A percentile compares a stretch with the other conserved stretches of the same genome.
Conservation (phyloP, 2,888 invertebrate genomes). For the Drosophila conformis region DNA sequence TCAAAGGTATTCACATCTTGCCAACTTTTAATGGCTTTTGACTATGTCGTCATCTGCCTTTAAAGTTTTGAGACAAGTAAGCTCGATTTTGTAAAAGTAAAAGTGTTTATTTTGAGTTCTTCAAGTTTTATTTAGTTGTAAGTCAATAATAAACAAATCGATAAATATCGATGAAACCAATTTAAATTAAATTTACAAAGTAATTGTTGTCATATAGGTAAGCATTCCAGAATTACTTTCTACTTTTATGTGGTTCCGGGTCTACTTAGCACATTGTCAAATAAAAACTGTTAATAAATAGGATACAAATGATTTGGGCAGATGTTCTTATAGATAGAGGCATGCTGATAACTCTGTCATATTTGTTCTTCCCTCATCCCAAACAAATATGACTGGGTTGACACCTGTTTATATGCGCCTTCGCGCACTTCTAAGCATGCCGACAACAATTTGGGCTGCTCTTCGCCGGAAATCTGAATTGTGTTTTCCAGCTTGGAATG, state of each 20-base stretch:
- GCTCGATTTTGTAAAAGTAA: neutral
- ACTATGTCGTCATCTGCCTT: neutral
- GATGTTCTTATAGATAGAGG: conserved; percentile 5
- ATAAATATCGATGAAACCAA: neutral
- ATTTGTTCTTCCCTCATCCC: neutral
- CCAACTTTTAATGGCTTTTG: neutral
- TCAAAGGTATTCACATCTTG: neutral
- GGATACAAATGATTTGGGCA: neutral
- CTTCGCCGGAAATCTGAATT: conserved; percentile 15
- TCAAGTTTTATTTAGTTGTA: neutral
- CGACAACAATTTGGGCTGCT: conserved; percentile 29
- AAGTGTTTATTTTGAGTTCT: neutral
- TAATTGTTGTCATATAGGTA: neutral
- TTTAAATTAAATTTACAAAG: neutral
- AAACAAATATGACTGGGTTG: conserved; percentile 14
- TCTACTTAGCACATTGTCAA: neutral
- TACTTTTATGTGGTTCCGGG: neutral
- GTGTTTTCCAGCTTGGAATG: neutral
- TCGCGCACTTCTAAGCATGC: conserved; percentile 34
- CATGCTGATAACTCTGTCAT: conserved; percentile 8
- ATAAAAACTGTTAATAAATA: neutral
- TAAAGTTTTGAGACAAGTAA: neutral
- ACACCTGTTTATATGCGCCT: conserved; percentile 51
- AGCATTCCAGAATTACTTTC: neutral
- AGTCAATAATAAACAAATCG: neutral